Base-by-base conservation (phyloP, 1,140 invertebrate species). In the Maconellicoccus hirsutus region DNA sequence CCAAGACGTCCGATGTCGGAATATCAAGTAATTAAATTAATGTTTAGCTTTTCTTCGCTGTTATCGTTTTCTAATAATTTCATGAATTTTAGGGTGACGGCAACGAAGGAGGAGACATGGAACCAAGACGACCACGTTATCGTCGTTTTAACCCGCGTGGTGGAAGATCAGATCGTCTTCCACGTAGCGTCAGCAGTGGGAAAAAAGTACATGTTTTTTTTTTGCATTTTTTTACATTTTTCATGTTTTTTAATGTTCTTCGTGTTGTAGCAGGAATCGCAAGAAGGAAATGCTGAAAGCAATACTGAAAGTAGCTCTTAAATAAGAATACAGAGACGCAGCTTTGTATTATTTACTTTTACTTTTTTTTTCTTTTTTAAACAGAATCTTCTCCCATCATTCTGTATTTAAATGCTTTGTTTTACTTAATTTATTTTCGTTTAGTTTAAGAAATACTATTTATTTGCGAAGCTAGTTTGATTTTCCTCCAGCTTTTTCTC, bases 401-500 rank as follows among this genome's bases (percentile, higher is more conserved):
- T 66, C 61, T 66, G 61, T 66, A 25, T 16, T 66, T 66, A 66
- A 61, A 66, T 66, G 19, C 61, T 66, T 66, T 66, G 61, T 66
- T 66, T 66, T 66, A 66, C 61, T 66, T 66, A 66, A 66, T 66
- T 66, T 66, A 66, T 66, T 66, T 66, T 66, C 61, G 19, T 66
- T 66, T 66, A 66, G 25, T 66, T 66, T 66, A 66, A 66, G 61
- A 66, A 66, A 25, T 66, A 25, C 19, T 66, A 66, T 66, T 66
- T 66, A 66, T 66, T 66, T 66, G 61, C 61, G 61, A 66, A 66
- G 61, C 61, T 66, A 66, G 61, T 66, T 66, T 26, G 19, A 66
- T 66, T 66, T 59, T 59, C 25, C 16, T 22, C 61, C 16, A 23
- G 6, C 21, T 3, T 8, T 66, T 25, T 25, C 25, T 66, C 19